Conservation (phyloP, 1,140 invertebrate species). For the Cotesia chilonis region DNA sequence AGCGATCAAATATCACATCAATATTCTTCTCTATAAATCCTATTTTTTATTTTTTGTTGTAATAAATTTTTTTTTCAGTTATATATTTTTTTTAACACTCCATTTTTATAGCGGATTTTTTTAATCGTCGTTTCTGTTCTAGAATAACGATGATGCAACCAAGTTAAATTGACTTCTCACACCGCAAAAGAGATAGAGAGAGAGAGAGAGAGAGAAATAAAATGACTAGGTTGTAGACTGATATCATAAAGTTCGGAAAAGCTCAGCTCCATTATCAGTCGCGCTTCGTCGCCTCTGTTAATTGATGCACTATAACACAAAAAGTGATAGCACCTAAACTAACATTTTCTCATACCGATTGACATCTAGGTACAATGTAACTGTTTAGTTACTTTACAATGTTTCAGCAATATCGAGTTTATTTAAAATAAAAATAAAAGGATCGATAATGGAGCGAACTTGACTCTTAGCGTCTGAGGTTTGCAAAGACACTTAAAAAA, state of each 20-base stretch:
- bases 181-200: not conserved
- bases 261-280: slow-evolving; percentile 22
- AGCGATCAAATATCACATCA: too few relatives aligned
- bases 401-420: not conserved
- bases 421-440: not conserved
- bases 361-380: too few relatives aligned
- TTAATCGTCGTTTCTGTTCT: not conserved
- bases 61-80: not conserved
- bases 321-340: slow-evolving; percentile 9
- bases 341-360: not conserved
- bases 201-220: not conserved
- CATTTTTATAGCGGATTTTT: not conserved
- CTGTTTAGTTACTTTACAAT: too few relatives aligned
- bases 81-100: not conserved
- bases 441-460: too few relatives aligned
- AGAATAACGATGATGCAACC: slow-evolving; percentile 18
- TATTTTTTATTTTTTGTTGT: not conserved
- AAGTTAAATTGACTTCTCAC: slow-evolving; percentile 11
- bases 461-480: too few relatives aligned
- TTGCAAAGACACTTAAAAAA: not conserved
- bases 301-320: slow-evolving; percentile 17
- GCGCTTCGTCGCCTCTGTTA: slow-evolving; percentile 17
- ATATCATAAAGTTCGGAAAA: slow-evolving; percentile 3
- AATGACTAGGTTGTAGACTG: not conserved
- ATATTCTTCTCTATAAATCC: not conserved